Conservation (phyloP, 2,797 vertebrate genomes). For the Semaprochilodus insignis region DNA sequence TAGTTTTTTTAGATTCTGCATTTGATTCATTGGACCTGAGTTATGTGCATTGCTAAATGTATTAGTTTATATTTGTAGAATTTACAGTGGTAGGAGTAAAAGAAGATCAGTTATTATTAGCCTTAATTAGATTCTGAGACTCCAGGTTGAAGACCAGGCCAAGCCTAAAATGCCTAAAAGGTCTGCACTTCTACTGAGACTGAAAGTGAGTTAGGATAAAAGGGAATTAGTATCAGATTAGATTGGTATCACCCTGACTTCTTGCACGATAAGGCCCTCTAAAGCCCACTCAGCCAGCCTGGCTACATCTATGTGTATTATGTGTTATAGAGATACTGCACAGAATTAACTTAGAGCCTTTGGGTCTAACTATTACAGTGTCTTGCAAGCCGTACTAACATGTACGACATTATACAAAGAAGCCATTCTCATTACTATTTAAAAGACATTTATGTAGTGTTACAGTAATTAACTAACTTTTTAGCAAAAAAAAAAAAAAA, state of each 20-base stretch:
- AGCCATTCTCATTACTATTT: neutral
- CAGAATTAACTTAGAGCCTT: neutral
- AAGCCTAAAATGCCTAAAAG: neutral
- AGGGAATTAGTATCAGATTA: constrained; percentile 51
- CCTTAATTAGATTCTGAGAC: neutral
- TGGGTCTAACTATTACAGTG: neutral
- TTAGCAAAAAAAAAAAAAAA: no score
- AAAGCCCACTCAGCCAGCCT: constrained; percentile 40
- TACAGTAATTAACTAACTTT: no score
- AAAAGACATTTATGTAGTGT: no score
- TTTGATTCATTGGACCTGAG: neutral
- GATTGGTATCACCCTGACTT: constrained; percentile 31
- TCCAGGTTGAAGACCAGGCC: constrained; percentile 4
- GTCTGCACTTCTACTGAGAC: constrained; percentile 23
- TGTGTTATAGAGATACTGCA: neutral
- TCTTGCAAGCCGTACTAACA: neutral
- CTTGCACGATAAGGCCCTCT: constrained; percentile 38
- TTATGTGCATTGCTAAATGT: neutral
- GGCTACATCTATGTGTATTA: neutral
- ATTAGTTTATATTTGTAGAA: neutral
- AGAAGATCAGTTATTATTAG: neutral
- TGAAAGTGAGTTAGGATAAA: constrained; percentile 48
- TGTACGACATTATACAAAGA: neutral
- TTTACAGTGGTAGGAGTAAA: neutral
- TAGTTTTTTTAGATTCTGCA: neutral